Evolutionary conservation across 2,113 vertebrate species (phyloP), one percentile per base, ranked within the genome.

Genomic region (Naja naja): DNA sequence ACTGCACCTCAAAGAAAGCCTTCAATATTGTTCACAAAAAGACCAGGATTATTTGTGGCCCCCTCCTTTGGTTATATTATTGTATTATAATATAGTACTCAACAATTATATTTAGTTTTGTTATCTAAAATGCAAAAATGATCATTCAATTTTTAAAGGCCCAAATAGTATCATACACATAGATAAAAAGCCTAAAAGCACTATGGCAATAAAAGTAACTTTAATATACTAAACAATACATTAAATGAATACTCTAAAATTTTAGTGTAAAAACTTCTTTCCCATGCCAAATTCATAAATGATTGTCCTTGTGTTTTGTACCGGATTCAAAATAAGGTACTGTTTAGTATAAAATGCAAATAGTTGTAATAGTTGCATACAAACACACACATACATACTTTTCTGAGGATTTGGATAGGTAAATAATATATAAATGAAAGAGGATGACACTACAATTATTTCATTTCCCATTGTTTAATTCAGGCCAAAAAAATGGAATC

Each of bases 1-100:
- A 97, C 95, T 97, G 90, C 74, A 64, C 95, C 92, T 90, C 85
- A 90, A 60, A 64, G 90, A 95, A 96, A 54, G 60, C 39, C 85
- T 96, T 87, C 92, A 0, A 10, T 39, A 64, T 93, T 54, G 56
- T 94, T 94, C 47, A 94, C 54, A 94, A 96, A 94, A 88, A 81
- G 5, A 2, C 1, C 0, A 0, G 27, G n/a, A 8, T 93, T 89
- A 91, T 92, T 55, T 85, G 85, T 85, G 16, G 89, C 91, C 56
- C 6, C 22, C 4, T 34, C 14, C 58, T 93, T 93, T 23, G n/a
- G 64, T 87, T 91, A 90, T 93, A 89, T 90, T 94, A 91, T 69
- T 91, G 88, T 93, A 89, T 90, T 95, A 92, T 87, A 69, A 55
- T 53, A 89, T 22, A 88, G 34, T 34, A 39, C 25, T 91, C 0